Base-by-base conservation (phyloP, 2,797 vertebrate species). In the Uromys caudimaculatus region DNA sequence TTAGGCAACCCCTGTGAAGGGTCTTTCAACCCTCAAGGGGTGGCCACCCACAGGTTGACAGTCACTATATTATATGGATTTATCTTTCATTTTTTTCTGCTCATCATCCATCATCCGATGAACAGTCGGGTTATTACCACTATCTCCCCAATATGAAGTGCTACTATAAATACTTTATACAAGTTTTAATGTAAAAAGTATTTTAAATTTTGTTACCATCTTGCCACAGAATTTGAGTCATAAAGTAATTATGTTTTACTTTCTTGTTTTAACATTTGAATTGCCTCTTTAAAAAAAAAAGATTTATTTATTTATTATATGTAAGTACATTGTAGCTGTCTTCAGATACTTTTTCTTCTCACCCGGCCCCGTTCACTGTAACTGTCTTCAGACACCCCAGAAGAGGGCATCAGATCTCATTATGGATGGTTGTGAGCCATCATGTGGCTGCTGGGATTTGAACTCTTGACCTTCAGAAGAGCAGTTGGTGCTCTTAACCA, bases 21-120 rank as follows among this genome's bases (percentile, higher is more conserved):
- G 69, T 71, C 69, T n/a, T 38, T 71, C 69, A 71, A 19, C 69
- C 67, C 35, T 21, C 69, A 71, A 38, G 38, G n/a, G 16, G 7
- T 7, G 21, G n/a, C 69, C 32, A 17, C 64, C 64, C 64, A 67
- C 64, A 67, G 14, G 32, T 16, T 67, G 29, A 35, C 32, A 67
- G 64, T 35, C 32, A 67, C 64, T 71, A 10, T 71, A 10, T 16
- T 56, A 75, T 69, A 75, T 2, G 9, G 32, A 60, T 56, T 44
- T 83, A 83, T 14, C 32, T 84, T 76, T 64, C 82, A 64, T 64
- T 89, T 91, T 91, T 91, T 50, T 73, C 88, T 95, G 86, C 21
- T 52, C 12, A 60, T 81, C 19, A 44, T 41, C 24, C 81, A 90
- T 58, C 17, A 76, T 56, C 10, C 81, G n/a, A 95, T 14, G 23